Conservation (phyloP, 2,113 vertebrate species). For the Laterallus jamaicensis region DNA sequence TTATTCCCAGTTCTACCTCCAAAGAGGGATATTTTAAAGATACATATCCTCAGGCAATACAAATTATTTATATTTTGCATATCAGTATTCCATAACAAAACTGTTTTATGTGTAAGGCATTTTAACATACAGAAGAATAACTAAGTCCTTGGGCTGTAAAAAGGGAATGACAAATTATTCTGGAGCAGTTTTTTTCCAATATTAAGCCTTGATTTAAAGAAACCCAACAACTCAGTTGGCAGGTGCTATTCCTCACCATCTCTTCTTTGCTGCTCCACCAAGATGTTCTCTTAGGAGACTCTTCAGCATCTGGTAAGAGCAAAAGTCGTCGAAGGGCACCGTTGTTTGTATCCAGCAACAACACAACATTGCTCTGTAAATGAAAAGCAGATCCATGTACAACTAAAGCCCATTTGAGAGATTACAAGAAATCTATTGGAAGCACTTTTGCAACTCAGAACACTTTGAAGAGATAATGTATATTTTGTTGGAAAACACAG, state of each 20-base stretch:
- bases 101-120: background rate
- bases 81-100: background rate
- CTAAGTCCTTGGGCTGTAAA: background rate
- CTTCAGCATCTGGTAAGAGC: slow-evolving; percentile 73
- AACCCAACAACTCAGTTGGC: background rate
- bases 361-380: slow-evolving; percentile 85
- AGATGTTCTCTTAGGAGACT: slow-evolving; percentile 67
- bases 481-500: background rate
- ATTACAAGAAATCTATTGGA: background rate
- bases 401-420: background rate
- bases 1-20: background rate
- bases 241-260: slow-evolving; percentile 68
- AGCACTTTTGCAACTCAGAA: background rate
- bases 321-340: slow-evolving; percentile 81
- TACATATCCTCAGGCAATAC: background rate
- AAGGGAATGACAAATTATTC: background rate
- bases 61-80: background rate
- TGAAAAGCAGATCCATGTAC: background rate
- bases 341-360: slow-evolving; percentile 84
- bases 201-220: background rate
- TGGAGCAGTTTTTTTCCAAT: background rate
- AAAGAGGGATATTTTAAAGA: background rate
- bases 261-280: slow-evolving; percentile 89
- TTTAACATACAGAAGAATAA: background rate
- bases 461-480: background rate